Evolutionary conservation across 2,888 invertebrate genomes (phyloP).

Genomic region (Entomobrya multifasciata): DNA sequence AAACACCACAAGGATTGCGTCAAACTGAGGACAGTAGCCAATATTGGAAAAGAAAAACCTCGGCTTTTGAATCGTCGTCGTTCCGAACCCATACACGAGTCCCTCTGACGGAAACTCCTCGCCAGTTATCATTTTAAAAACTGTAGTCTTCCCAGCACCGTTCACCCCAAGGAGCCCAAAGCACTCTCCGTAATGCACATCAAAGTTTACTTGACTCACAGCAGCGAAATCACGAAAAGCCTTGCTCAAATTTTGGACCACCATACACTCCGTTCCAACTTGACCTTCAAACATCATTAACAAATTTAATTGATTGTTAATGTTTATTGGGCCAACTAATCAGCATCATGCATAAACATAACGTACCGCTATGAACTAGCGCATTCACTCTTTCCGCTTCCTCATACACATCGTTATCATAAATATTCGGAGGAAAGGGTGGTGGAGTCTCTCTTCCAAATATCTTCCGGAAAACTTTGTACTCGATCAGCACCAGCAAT

Average conservation of each 20-base stretch:
- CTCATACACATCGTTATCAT: slow-evolving; percentile 15
- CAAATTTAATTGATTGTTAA: neutral
- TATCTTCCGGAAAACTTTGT: neutral
- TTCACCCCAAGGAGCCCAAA: slow-evolving; percentile 81
- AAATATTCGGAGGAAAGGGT: neutral
- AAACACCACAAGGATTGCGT: slow-evolving; percentile 89
- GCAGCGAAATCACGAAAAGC: neutral
- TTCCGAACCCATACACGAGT: slow-evolving; percentile 80
- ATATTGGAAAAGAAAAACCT: too few relatives aligned
- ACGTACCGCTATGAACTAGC: slow-evolving; percentile 18
- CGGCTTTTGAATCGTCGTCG: neutral
- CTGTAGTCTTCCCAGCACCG: slow-evolving; percentile 83
- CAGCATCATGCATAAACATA: neutral
- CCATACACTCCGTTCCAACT: neutral
- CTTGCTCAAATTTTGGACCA: slow-evolving; percentile 56
- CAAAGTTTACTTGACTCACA: neutral
- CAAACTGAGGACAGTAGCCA: slow-evolving; percentile 95
- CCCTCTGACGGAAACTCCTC: slow-evolving; percentile 82
- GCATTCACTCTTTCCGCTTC: slow-evolving; percentile 5
- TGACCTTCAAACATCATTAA: neutral
- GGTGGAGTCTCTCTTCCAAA: neutral
- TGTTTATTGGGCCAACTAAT: too few relatives aligned
- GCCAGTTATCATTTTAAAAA: slow-evolving; percentile 84
- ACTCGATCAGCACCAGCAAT: neutral
- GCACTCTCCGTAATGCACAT: slow-evolving; percentile 9